These are phyloP conservation scores for Apodemia zela DNA, from an alignment of 2,888 invertebrate species.

Conservation along the genomic window DNA sequence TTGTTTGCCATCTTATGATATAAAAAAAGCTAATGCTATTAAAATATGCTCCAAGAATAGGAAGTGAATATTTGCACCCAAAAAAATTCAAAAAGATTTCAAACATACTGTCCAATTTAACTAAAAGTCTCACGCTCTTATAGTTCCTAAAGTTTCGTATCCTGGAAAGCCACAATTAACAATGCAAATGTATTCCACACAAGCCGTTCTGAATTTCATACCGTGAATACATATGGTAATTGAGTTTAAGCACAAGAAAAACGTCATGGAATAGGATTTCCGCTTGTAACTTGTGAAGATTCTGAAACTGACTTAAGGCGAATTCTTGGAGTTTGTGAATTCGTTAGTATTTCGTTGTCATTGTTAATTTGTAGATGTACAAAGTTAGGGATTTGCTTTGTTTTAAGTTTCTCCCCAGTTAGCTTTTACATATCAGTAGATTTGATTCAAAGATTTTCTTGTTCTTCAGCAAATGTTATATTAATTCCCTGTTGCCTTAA, in stretches of 20 bases:
- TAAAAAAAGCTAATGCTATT: no score
- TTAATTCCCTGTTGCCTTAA: not conserved
- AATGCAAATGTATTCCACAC: conserved; percentile 67
- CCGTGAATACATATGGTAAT: conserved; percentile 69
- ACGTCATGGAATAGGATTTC: conserved; percentile 45
- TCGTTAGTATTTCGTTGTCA: conserved; percentile 45
- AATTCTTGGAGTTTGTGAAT: conserved; percentile 35
- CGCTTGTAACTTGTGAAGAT: conserved; percentile 46
- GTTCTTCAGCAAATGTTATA: not conserved
- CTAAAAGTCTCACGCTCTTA: conserved; percentile 28
- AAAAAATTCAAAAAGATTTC: not conserved
- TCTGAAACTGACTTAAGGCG: conserved; percentile 24
- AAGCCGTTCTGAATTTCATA: conserved; percentile 73
- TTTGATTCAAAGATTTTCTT: conserved; percentile 17
- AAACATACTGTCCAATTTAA: conserved; percentile 24
- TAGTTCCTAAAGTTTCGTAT: conserved; percentile 36
- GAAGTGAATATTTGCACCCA: no score
- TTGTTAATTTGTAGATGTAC: conserved; percentile 46
- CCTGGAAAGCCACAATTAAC: conserved; percentile 65
- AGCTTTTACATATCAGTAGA: conserved; percentile 23
- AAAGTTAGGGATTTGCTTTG: conserved; percentile 39
- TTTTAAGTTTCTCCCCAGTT: conserved; percentile 32
- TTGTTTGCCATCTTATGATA: no score
- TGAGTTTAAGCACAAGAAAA: conserved; percentile 59
- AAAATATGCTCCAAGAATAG: no score